Evolutionary conservation across 2,113 vertebrate genomes (phyloP), one percentile per base, ranked within the genome.

Genomic region (Lucifuga dentata): DNA sequence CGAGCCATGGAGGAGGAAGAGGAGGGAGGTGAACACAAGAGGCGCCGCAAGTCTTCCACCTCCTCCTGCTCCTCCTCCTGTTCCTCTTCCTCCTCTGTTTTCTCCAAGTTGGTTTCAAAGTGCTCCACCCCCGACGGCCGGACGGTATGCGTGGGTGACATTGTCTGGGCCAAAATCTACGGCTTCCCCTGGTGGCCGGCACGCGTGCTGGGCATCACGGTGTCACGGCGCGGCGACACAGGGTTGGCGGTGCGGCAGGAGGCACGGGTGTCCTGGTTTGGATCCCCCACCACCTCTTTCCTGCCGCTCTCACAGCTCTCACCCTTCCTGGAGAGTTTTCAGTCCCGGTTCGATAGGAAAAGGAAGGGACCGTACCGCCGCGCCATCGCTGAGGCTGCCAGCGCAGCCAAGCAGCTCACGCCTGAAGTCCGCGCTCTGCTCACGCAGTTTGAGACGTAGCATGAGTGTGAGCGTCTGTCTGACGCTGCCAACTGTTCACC

Each of bases 181-280:
- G 98, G 98, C 88, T 99, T 98, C 86, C 97, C 98, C 45, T 99
- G 98, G 98, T 99, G 98, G 97, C 98, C 98, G 15, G 97, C 96
- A 46, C 95, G 96, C 26, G 94, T 99, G 73, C 94, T 98, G 12
- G 92, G 93, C 76, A 97, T 99, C 83, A 97, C 95, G 15, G 94
- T 98, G 88, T 94, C 81, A 0, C 81, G 96, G 82, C 95, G 96
- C 15, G 95, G 95, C 84, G 95, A 97, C 91, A 97, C 91, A 0
- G 97, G 95, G 74, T 93, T 97, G 65, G 91, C 97, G 65, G 94
- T 95, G 65, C 93, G 93, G 67, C 97, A 98, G 94, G 97, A 99
- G 91, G 97, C 96, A 20, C 91, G 96, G 0, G 97, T 99, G 67
- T 96, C 98, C 0, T 99, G 97, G 97, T 99, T 99, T 7, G 98